phyloP scores from a whole-genome alignment of 2,888 invertebrate genomes.

The Incurvaria masculella region DNA sequence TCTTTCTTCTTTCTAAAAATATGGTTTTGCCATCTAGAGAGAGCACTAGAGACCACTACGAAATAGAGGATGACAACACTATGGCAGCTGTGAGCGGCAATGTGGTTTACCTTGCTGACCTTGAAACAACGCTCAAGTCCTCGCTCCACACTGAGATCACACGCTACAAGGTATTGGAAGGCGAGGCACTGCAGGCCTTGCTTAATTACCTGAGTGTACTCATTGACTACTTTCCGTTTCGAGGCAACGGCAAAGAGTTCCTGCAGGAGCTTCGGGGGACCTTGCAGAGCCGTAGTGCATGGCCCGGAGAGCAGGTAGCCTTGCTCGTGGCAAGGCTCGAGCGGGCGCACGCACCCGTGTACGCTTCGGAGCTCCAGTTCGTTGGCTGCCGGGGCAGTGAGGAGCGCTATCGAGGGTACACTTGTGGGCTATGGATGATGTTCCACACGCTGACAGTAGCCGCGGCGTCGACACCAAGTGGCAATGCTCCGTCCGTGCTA shows the following conservation, averaged over 20 bases:
- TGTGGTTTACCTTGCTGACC: slow-evolving; percentile 77
- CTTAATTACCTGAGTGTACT: slow-evolving; percentile 70
- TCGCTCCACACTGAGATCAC: slow-evolving; percentile 83
- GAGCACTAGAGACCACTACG: slow-evolving; percentile 21
- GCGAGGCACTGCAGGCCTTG: slow-evolving; percentile 70
- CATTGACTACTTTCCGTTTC: slow-evolving; percentile 75
- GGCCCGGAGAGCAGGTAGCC: slow-evolving; percentile 60
- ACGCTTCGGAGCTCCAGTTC: slow-evolving; percentile 56
- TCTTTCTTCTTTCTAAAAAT: slow-evolving; percentile 46
- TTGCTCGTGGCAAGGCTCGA: slow-evolving; percentile 55
- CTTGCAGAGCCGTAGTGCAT: slow-evolving; percentile 38
- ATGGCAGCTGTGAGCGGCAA: slow-evolving; percentile 34
- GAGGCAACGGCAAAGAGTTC: slow-evolving; percentile 62
- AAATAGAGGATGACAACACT: slow-evolving; percentile 22
- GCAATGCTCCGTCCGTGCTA: slow-evolving; percentile 67
- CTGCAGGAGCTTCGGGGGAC: slow-evolving; percentile 61
- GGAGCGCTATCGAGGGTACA: slow-evolving; percentile 75
- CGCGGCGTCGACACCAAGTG: slow-evolving; percentile 52
- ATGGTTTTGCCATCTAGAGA: slow-evolving; percentile 33
- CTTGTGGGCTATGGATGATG: slow-evolving; percentile 93
- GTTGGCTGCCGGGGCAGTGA: slow-evolving; percentile 80
- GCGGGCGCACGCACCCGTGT: slow-evolving; percentile 52
- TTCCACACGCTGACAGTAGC: slow-evolving; percentile 91
- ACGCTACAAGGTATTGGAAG: slow-evolving; percentile 63
- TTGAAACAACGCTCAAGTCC: slow-evolving; percentile 83